Conservation (phyloP, 2,113 vertebrate species). For the Tyto alba region DNA sequence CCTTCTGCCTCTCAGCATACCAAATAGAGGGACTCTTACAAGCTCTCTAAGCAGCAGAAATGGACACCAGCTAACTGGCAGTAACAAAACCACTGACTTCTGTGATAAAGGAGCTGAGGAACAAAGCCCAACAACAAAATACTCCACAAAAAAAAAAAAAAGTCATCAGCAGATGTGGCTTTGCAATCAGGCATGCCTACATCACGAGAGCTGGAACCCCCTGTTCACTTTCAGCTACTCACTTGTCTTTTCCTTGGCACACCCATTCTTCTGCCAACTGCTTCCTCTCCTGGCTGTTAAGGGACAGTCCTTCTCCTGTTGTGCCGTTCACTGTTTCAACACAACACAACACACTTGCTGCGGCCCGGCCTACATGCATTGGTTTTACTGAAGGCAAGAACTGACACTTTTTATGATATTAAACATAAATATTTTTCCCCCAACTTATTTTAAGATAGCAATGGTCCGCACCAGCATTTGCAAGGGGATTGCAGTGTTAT, state of each 20-base stretch:
- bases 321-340: conserved; percentile 89
- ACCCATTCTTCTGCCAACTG: conserved; percentile 85
- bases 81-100: not conserved
- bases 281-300: conserved; percentile 84
- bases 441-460: not conserved
- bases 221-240: conserved; percentile 45
- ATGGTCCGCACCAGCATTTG: not conserved
- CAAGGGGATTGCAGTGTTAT: not conserved
- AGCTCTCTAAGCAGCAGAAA: not conserved
- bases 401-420: not conserved
- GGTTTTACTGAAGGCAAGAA: not conserved
- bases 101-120: not conserved
- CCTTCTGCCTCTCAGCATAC: not conserved
- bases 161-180: not conserved
- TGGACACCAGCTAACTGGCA: not conserved
- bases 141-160: not conserved
- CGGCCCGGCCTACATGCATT: not conserved
- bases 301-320: conserved; percentile 90
- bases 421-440: not conserved
- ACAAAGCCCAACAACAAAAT: not conserved
- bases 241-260: conserved; percentile 79
- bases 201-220: not conserved
- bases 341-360: conserved; percentile 2
- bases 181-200: not conserved
- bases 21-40: not conserved